Base-by-base conservation (phyloP, 2,888 invertebrate genomes). In the Meghimatium bilineatum region DNA sequence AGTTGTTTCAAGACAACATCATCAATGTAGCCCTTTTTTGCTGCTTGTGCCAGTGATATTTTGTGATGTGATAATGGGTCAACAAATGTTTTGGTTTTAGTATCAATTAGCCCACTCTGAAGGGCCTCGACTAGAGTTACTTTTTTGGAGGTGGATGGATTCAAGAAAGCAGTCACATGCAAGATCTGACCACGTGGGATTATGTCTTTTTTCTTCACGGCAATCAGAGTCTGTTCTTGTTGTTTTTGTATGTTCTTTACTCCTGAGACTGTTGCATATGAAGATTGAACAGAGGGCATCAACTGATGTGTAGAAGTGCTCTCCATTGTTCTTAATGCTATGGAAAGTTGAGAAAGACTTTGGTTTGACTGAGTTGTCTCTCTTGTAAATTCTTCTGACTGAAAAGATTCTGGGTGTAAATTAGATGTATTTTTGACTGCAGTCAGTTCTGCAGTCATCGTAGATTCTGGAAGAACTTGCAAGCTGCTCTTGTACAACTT, bases 41-140 rank as follows among this genome's bases (percentile, higher is more conserved):
- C 96, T 38, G 99, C 99, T 93, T 98, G 97, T 91, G 96, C 96
- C 88, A 99, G 96, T 56, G 96, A 95, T 85, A 92, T 87, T 80
- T 88, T 88, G 78, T 86, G 87, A 14, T 88, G 89, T 52, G 89
- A 88, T 76, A 87, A 86, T 29, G 90, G 88, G 86, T 92, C 90
- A 67, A 86, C 82, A 74, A 89, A 88, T 36, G 87, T 89, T 74
- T 89, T 90, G 77, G 89, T 88, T 78, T 89, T 89, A 17, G 88
- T 81, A 86, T 92, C 91, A 77, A 91, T 87, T 20, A 98, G 95
- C 82, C 97, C 97, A 87, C 96, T 95, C 83, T 96, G 95, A 38
- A 98, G 95, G 0, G 98, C 98, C 94, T 97, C 96, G 82, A 96
- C 95, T 82, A 99, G 81, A 44, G 89, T 90, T 95, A 94, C 96